Evolutionary conservation across 2,113 vertebrate genomes (phyloP).

Genomic region (Channa argus): DNA sequence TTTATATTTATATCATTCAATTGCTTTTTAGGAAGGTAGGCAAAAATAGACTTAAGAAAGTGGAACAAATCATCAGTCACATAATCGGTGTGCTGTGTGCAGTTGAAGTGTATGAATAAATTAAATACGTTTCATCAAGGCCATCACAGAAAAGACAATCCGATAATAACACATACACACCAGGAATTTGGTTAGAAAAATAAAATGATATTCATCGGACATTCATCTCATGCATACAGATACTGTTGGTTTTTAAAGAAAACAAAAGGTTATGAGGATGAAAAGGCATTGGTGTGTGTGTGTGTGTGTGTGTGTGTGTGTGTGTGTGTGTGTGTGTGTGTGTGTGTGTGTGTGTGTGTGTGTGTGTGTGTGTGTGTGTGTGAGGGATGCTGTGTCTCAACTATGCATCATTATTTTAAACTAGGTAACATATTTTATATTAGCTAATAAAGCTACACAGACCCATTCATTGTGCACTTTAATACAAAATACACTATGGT

Average conservation of each 20-base stretch:
- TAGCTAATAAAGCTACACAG: slow-evolving; percentile 5
- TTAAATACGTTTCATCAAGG: not conserved
- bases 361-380: too few relatives aligned
- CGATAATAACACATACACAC: slow-evolving; percentile 2
- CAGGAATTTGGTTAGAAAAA: slow-evolving; percentile 44
- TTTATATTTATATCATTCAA: slow-evolving; percentile 7
- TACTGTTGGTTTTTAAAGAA: not conserved
- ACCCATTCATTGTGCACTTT: slow-evolving; percentile 3
- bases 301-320: too few relatives aligned
- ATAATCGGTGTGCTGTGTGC: not conserved
- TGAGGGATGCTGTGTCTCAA: not conserved
- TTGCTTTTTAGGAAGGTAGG: not conserved
- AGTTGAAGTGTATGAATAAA: slow-evolving; percentile 1
- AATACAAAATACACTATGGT: not conserved
- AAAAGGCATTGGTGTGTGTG: too few relatives aligned
- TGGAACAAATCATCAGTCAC: not conserved
- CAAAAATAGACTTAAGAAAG: slow-evolving; percentile 8
- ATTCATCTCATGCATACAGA: not conserved
- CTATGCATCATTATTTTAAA: slow-evolving; percentile 30
- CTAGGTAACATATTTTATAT: not conserved
- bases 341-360: too few relatives aligned
- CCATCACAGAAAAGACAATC: slow-evolving; percentile 5
- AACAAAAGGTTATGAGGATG: too few relatives aligned
- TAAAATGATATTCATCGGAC: slow-evolving; percentile 7
- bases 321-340: too few relatives aligned